A percentile compares a stretch with the other conserved stretches of the same genome.
phyloP scores from a whole-genome alignment of 2,113 vertebrate species.

The Nymphicus hollandicus region DNA sequence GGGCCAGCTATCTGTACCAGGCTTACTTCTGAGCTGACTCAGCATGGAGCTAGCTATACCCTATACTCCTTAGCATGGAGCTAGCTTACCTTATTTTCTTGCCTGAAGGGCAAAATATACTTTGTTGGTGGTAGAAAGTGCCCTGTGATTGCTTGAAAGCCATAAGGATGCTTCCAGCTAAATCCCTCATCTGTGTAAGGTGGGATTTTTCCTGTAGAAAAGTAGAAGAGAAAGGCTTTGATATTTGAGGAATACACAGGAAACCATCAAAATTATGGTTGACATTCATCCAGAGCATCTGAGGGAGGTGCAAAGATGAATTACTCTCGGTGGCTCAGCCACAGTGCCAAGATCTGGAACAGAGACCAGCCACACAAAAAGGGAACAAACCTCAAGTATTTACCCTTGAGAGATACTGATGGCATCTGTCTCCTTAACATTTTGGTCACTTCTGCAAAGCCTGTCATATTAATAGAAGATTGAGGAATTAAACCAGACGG shows the following conservation, averaged over 20 bases:
- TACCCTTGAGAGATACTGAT: constrained; percentile 18
- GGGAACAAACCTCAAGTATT: background rate
- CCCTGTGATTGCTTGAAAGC: background rate
- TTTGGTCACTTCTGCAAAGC: constrained; percentile 18
- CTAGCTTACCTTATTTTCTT: background rate
- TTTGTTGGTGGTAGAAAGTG: background rate
- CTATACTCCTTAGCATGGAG: background rate
- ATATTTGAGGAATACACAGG: background rate
- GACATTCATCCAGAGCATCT: background rate
- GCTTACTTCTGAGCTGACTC: background rate
- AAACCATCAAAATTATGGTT: background rate
- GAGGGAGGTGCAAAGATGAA: background rate
- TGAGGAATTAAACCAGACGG: constrained; percentile 32
- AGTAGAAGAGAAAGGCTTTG: background rate
- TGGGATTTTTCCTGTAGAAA: background rate
- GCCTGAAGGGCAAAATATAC: background rate
- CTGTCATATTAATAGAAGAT: constrained; percentile 7
- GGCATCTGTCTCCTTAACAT: constrained; percentile 39
- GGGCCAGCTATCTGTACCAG: background rate
- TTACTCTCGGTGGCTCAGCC: background rate
- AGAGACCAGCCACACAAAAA: background rate
- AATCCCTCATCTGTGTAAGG: background rate
- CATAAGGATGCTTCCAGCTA: background rate
- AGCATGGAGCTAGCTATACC: background rate
- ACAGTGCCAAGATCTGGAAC: background rate